These are phyloP conservation scores for Poecilia gillii DNA, from an alignment of 2,797 vertebrate genomes.

Conservation along the genomic window DNA sequence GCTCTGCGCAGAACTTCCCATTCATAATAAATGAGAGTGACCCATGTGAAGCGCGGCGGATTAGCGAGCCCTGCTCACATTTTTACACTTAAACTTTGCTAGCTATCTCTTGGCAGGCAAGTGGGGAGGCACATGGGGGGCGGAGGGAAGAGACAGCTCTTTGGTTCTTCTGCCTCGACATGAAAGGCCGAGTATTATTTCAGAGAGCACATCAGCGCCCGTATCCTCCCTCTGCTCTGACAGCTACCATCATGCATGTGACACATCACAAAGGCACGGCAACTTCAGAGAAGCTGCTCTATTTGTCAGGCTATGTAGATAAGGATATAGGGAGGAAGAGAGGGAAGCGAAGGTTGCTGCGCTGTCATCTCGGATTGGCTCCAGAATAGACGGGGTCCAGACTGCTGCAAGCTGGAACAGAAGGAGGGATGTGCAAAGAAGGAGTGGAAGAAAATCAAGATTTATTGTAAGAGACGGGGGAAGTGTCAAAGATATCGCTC, in stretches of 20 bases:
- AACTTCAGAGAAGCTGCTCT: constrained; percentile 52
- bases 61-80: constrained; percentile 53
- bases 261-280: constrained; percentile 63
- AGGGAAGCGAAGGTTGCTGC: constrained; percentile 47
- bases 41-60: constrained; percentile 56
- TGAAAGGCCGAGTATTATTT: constrained; percentile 64
- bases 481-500: background rate
- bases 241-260: constrained; percentile 56
- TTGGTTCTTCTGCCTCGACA: constrained; percentile 62
- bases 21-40: constrained; percentile 73
- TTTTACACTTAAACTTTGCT: constrained; percentile 48
- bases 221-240: constrained; percentile 44
- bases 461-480: constrained; percentile 3
- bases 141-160: constrained; percentile 42
- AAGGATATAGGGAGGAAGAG: constrained; percentile 34
- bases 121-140: constrained; percentile 33
- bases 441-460: constrained; percentile 25
- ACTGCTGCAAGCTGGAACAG: constrained; percentile 14
- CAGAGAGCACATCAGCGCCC: constrained; percentile 54
- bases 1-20: constrained; percentile 53
- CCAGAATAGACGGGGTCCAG: constrained; percentile 34
- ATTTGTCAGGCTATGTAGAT: constrained; percentile 65
- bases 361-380: constrained; percentile 35
- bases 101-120: constrained; percentile 36
- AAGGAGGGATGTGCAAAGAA: constrained; percentile 21